Conservation (phyloP, 2,888 invertebrate genomes). For the Myathropa florea region DNA sequence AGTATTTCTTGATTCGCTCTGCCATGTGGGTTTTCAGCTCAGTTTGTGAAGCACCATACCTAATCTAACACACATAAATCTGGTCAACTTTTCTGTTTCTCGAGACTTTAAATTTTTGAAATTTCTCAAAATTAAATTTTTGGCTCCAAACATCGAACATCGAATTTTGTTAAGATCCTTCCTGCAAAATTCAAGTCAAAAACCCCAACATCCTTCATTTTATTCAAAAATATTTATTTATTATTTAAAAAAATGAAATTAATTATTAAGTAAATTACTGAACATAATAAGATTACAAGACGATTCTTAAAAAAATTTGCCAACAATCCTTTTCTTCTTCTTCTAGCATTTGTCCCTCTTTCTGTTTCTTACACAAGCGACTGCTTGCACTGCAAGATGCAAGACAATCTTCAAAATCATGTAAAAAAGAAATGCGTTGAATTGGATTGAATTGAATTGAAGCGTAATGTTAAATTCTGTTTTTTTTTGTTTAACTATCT, state of each 20-base stretch:
- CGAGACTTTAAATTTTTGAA: too few species aligned
- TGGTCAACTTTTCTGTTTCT: too few species aligned
- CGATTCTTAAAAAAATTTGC: not conserved
- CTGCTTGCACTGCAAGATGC: not conserved
- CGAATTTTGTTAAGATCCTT: too few species aligned
- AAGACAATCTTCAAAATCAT: not conserved
- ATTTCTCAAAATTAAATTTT: too few species aligned
- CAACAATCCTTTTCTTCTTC: not conserved
- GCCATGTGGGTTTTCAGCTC: too few species aligned
- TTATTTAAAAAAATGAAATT: conserved; percentile 37
- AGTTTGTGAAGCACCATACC: too few species aligned
- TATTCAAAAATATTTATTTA: conserved; percentile 56
- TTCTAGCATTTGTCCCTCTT: not conserved
- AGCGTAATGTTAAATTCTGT: not conserved
- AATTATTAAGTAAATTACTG: conserved; percentile 16
- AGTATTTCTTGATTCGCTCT: too few species aligned
- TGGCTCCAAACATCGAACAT: too few species aligned
- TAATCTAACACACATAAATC: too few species aligned
- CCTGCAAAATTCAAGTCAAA: not conserved
- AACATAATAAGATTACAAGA: conserved; percentile 28
- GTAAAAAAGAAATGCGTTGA: not conserved
- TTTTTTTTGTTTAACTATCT: conserved; percentile 11
- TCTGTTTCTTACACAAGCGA: not conserved
- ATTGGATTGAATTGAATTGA: not conserved
- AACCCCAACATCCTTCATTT: conserved; percentile 6